Percentiles rank a stretch among this genome's conserved stretches.
phyloP scores from a whole-genome alignment of 2,888 invertebrate species.

The Rhopalosiphum nymphaeae region DNA sequence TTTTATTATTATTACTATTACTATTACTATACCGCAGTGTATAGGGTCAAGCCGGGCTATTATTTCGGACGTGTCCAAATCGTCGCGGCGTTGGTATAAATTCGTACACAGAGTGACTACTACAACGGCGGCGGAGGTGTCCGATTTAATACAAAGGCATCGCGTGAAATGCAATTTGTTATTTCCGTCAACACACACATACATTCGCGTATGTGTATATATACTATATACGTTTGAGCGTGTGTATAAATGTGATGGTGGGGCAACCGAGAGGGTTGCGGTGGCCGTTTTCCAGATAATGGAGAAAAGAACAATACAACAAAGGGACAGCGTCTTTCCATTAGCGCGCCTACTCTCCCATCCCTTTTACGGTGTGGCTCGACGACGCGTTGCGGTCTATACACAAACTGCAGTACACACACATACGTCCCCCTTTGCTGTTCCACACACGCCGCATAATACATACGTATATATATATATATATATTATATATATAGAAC shows the following conservation, averaged over 20 bases:
- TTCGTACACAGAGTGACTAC: background rate
- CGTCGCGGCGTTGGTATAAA: background rate
- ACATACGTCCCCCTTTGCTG: background rate
- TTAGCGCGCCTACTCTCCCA: constrained; percentile 13
- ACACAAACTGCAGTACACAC: background rate
- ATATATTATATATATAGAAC: background rate
- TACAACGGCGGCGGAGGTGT: background rate
- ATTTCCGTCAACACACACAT: constrained; percentile 46
- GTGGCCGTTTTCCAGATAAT: constrained; percentile 54
- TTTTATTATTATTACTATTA: background rate
- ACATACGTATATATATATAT: background rate
- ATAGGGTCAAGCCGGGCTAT: constrained; percentile 12
- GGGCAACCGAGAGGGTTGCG: background rate
- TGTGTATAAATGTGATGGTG: too few species aligned
- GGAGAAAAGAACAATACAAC: constrained; percentile 61
- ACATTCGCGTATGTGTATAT: background rate
- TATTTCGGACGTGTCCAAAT: constrained; percentile 32
- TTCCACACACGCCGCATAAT: background rate
- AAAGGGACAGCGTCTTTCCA: constrained; percentile 63
- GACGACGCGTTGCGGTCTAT: constrained; percentile 28
- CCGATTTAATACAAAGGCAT: constrained; percentile 56
- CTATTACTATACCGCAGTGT: background rate
- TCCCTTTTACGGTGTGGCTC: background rate
- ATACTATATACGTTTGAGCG: background rate
- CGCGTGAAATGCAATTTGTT: constrained; percentile 62